Evolutionary conservation across 2,113 vertebrate species (phyloP), one percentile per base, ranked within the genome.

Genomic region (Scortum barcoo): DNA sequence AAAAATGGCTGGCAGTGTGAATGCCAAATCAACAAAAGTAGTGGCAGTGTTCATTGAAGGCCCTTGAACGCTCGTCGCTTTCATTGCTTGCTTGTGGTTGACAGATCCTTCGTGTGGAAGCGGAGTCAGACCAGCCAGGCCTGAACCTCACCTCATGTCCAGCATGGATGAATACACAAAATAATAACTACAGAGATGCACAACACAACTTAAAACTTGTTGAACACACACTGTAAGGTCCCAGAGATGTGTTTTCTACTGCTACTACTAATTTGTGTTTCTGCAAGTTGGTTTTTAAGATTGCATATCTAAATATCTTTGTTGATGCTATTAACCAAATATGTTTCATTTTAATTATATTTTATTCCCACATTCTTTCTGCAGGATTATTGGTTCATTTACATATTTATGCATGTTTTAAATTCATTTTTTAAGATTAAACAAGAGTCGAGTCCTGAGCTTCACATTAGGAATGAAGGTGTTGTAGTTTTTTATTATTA

Each of bases 11-110:
- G 42, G 69, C 75, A 36, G 62, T 65, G 72, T 93, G 88, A 92
- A 91, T 73, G 74, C 40, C 71, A 69, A 86, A 85, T 87, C 80
- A 85, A 93, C 89, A 89, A 85, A 86, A 90, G 91, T 60, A 69
- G 78, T 9, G 30, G 57, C 81, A 69, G 76, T 71, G 77, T 76
- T 89, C 70, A 61, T 86, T 88, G 82, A 11, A 22, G 72, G 57
- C 60, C 53, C 60, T 67, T 26, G 42, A 86, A 73, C 68, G 78
- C 57, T 63, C 42, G 22, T 26, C 74, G 66, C 46, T 57, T 61
- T 74, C 66, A 63, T 17, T 26, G 63, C 66, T 44, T 16, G 33
- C 26, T 68, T 61, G 72, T n/a, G 73, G 72, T 60, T 17, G 28
- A 63, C 42, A 74, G 67, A 71, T 70, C 58, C 71, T 24, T 22